phyloP scores from a whole-genome alignment of 2,888 invertebrate species.

The Hemithea aestivaria region DNA sequence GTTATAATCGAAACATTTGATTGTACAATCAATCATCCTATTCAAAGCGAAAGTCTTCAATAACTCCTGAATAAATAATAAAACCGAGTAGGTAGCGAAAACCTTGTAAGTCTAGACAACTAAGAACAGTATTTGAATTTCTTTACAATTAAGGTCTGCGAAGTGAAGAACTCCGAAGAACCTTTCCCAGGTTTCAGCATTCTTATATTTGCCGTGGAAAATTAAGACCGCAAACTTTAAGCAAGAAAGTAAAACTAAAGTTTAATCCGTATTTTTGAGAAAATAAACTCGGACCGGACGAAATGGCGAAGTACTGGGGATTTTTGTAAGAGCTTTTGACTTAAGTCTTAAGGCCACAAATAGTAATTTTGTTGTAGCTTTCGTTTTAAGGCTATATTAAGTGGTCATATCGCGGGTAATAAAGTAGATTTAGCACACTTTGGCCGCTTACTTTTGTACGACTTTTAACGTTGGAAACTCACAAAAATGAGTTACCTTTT shows the following conservation, averaged over 20 bases:
- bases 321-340: constrained; percentile 17
- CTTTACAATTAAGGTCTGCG: constrained; percentile 16
- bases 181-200: constrained; percentile 10
- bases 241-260: constrained; percentile 18
- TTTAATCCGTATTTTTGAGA: constrained; percentile 11
- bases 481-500: no score
- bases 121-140: constrained; percentile 9
- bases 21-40: no score
- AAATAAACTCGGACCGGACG: constrained; percentile 11
- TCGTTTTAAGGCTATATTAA: not conserved
- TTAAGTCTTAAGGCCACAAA: constrained; percentile 8
- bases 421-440: not conserved
- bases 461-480: no score
- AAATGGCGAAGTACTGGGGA: constrained; percentile 11
- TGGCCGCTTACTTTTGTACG: no score
- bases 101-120: constrained; percentile 4
- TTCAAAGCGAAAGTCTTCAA: no score
- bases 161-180: constrained; percentile 12
- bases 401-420: not conserved
- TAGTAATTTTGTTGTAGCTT: constrained; percentile 7
- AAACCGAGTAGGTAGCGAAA: not conserved
- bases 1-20: no score
- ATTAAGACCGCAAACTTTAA: constrained; percentile 14
- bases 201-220: constrained; percentile 18
- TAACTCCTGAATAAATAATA: no score